A percentile compares a stretch with the other conserved stretches of the same genome.
Evolutionary conservation across 2,888 invertebrate genomes (phyloP).

Genomic region (Drosophila incognita): DNA sequence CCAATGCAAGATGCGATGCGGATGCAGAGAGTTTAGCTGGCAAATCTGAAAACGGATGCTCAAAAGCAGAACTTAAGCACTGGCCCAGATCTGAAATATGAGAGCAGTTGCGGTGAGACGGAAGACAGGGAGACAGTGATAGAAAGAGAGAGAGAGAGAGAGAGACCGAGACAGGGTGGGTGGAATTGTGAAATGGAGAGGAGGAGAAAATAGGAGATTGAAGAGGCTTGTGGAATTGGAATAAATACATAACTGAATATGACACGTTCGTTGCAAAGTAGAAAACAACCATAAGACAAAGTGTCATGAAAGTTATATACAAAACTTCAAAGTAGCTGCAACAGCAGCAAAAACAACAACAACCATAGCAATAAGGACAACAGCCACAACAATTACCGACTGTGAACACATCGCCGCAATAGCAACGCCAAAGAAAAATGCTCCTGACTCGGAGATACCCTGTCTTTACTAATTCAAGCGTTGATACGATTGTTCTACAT

Average conservation of each 20-base stretch:
- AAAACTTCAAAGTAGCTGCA: slow-evolving; percentile 77
- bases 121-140: background rate
- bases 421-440: slow-evolving; percentile 9
- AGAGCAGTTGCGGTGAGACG: slow-evolving; percentile 16
- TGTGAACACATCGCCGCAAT: slow-evolving; percentile 44
- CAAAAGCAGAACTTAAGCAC: slow-evolving; percentile 60
- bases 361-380: slow-evolving; percentile 1
- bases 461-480: background rate
- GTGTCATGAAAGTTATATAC: slow-evolving; percentile 80
- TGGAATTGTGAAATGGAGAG: background rate
- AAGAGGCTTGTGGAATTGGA: slow-evolving; percentile 41
- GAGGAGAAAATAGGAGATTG: background rate
- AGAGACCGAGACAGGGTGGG: background rate
- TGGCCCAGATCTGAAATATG: slow-evolving; percentile 43
- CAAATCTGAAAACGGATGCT: slow-evolving; percentile 70
- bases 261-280: slow-evolving; percentile 77
- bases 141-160: background rate
- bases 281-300: slow-evolving; percentile 76
- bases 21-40: slow-evolving; percentile 43
- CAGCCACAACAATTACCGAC: slow-evolving; percentile 61
- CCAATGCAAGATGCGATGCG: background rate
- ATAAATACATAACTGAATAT: slow-evolving; percentile 74
- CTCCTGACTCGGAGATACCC: slow-evolving; percentile 8
- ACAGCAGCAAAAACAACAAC: slow-evolving; percentile 31
- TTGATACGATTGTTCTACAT: background rate